These are phyloP conservation scores for Drosophila sulfurigaster DNA, from an alignment of 1,140 invertebrate species.

Conservation along the genomic window DNA sequence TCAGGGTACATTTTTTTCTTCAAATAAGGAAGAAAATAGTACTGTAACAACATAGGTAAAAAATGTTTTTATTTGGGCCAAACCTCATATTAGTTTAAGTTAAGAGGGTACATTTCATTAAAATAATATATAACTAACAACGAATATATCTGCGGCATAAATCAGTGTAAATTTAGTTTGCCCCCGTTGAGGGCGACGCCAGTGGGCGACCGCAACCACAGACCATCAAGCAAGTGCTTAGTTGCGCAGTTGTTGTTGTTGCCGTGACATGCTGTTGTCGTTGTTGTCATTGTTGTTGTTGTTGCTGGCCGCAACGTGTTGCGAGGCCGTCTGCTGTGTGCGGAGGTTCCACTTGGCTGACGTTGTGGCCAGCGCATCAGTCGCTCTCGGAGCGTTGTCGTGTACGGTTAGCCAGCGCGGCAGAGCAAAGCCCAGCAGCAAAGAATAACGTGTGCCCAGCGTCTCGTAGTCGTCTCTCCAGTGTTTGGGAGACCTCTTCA, in stretches of 20 bases:
- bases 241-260: conserved; percentile 19
- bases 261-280: background rate
- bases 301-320: conserved; percentile 55
- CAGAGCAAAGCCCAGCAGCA: conserved; percentile 41
- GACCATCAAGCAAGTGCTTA: conserved; percentile 15
- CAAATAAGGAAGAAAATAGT: too few relatives aligned
- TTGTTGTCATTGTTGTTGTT: background rate
- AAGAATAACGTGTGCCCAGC: conserved; percentile 43
- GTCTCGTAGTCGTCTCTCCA: conserved; percentile 39
- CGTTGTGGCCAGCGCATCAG: conserved; percentile 51
- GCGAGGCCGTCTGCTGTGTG: conserved; percentile 36
- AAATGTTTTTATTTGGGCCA: too few relatives aligned
- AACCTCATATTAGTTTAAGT: too few relatives aligned
- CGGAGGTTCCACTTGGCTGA: conserved; percentile 44
- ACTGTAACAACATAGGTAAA: too few relatives aligned
- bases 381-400: conserved; percentile 79
- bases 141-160: too few relatives aligned
- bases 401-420: conserved; percentile 71
- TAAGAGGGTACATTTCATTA: too few relatives aligned
- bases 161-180: background rate
- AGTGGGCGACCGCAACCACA: conserved; percentile 22
- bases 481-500: conserved; percentile 39
- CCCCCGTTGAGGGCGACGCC: conserved; percentile 9
- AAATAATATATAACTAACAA: too few relatives aligned
- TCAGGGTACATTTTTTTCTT: too few relatives aligned